Evolutionary conservation across 2,888 invertebrate species (phyloP).

Genomic region (Trachelus stipa): DNA sequence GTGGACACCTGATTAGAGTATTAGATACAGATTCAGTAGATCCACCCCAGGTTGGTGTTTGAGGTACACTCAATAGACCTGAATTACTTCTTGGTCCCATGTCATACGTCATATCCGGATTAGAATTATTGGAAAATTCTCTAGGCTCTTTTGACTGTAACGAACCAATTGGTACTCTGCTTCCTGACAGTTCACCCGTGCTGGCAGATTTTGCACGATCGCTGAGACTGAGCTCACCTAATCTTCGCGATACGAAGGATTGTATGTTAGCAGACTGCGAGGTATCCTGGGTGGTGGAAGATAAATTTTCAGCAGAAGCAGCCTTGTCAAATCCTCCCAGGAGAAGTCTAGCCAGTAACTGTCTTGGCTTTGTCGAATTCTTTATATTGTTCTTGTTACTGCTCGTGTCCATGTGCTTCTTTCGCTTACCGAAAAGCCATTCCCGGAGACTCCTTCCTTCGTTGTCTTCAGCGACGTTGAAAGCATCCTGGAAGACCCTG

Average conservation of each 20-base stretch:
- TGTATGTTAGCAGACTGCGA: conserved; percentile 23
- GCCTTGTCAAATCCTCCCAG: conserved; percentile 50
- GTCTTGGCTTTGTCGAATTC: conserved; percentile 8
- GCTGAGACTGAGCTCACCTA: conserved; percentile 33
- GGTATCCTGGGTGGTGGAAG: conserved; percentile 11
- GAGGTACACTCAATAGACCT: conserved; percentile 21
- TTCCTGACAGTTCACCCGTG: conserved; percentile 54
- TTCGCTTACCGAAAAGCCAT: conserved; percentile 29
- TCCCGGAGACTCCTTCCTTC: conserved; percentile 28
- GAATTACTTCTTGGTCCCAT: conserved; percentile 8
- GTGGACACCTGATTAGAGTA: conserved; percentile 44
- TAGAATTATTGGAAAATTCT: conserved; percentile 15
- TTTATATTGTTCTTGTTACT: neutral
- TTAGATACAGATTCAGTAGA: conserved; percentile 54
- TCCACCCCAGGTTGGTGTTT: conserved; percentile 56
- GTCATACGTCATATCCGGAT: conserved; percentile 15
- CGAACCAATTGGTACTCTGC: neutral
- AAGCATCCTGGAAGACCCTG: conserved; percentile 52
- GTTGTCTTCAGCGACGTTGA: conserved; percentile 35
- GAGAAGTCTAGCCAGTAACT: conserved; percentile 24
- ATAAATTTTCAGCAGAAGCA: conserved; percentile 58
- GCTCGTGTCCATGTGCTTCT: neutral
- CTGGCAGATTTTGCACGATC: conserved; percentile 61
- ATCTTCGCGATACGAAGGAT: conserved; percentile 6
- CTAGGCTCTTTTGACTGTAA: neutral